phyloP scores from a whole-genome alignment of 64 coral and sea anemone genomes.

The Anthopleura sola region DNA sequence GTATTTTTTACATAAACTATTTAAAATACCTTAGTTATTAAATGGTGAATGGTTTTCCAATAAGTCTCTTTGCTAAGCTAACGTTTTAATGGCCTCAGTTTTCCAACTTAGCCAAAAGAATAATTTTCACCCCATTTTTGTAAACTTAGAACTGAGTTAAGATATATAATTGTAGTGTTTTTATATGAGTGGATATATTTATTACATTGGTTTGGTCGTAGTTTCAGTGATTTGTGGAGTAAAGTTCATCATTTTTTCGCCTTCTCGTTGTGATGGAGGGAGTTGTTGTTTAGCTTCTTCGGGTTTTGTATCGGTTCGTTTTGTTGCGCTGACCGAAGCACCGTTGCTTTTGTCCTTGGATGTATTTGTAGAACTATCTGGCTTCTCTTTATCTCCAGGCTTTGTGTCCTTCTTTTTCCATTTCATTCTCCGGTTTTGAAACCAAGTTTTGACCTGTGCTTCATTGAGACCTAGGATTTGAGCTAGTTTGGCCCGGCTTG shows the following conservation, averaged over 20 bases:
- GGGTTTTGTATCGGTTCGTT: not conserved
- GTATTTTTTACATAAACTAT: too few relatives aligned
- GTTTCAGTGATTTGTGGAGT: conserved; percentile 7
- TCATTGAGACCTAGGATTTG: conserved; percentile 60
- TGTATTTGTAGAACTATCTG: conserved; percentile 30
- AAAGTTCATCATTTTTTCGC: not conserved
- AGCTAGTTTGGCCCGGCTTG: conserved; percentile 47
- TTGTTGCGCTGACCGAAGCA: not conserved
- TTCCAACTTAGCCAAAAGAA: not conserved
- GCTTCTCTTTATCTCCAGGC: conserved; percentile 24
- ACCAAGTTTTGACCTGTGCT: conserved; percentile 71
- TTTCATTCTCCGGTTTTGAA: conserved; percentile 70
- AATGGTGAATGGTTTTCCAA: not conserved
- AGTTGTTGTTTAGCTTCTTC: not conserved
- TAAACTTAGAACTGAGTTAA: not conserved
- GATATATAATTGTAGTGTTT: too few relatives aligned
- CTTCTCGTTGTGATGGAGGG: not conserved
- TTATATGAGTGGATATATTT: not conserved
- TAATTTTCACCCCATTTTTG: too few relatives aligned
- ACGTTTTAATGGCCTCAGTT: not conserved
- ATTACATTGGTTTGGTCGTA: not conserved
- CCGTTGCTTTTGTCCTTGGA: conserved; percentile 28
- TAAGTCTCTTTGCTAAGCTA: too few relatives aligned
- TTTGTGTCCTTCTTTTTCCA: conserved; percentile 55
- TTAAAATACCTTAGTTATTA: too few relatives aligned